Evolutionary conservation across 2,797 vertebrate species (phyloP).

Genomic region (Tamandua tetradactyla): DNA sequence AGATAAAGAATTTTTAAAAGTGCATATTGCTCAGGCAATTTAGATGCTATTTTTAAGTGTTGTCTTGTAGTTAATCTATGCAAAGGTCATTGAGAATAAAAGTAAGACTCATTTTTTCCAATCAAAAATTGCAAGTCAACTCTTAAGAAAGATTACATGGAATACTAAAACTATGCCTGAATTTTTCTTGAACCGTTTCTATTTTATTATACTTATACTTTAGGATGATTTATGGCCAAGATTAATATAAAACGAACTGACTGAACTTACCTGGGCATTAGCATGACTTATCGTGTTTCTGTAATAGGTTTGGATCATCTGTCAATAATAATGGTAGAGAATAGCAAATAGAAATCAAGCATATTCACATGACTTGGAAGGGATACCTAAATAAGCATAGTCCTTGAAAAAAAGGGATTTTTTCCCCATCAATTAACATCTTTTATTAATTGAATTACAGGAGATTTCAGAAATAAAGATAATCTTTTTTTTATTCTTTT

Average conservation of each 20-base stretch:
- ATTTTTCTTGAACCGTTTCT: not conserved
- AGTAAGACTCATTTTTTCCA: not conserved
- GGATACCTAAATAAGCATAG: no score
- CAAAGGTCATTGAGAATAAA: conserved; percentile 35
- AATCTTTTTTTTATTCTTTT: not conserved
- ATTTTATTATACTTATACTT: not conserved
- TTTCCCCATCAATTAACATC: not conserved
- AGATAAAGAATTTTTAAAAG: conserved; percentile 57
- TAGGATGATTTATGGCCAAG: not conserved
- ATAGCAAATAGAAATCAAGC: not conserved
- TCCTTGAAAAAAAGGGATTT: not conserved
- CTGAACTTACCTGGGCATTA: not conserved
- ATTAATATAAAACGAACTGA: not conserved
- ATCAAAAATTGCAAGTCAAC: conserved; percentile 51
- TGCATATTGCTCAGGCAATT: conserved; percentile 53
- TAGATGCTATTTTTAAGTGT: not conserved
- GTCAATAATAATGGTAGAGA: not conserved
- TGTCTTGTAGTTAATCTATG: conserved; percentile 52
- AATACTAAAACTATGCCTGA: not conserved
- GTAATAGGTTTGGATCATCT: not conserved
- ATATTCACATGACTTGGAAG: not conserved
- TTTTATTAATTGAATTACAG: not conserved
- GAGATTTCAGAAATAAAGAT: not conserved
- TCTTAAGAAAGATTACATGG: conserved; percentile 71
- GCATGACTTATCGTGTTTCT: not conserved